Evolutionary conservation across 2,113 vertebrate genomes (phyloP), one percentile per base, ranked within the genome.

Genomic region (Spermophilus dauricus): DNA sequence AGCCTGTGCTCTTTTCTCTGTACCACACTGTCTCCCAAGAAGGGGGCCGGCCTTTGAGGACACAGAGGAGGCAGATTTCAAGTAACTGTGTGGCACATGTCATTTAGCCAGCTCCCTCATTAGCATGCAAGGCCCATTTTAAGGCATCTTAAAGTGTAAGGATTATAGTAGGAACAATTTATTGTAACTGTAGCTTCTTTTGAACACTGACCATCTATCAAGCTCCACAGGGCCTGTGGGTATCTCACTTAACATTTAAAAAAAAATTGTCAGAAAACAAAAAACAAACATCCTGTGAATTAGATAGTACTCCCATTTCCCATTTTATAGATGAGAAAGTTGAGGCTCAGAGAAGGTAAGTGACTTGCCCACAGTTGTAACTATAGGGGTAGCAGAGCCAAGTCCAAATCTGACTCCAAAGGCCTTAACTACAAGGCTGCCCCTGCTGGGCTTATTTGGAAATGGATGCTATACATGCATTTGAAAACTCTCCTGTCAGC

Each of bases 381-480:
- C 39, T 82, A 17, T 45, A 73, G n/a, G 37, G 30, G 8, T 86
- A 7, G 34, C 63, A 94, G 48, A 65, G n/a, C 53, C 69, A 95
- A 80, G 82, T 85, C 12, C 39, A 88, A 17, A 30, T 85, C 39
- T 85, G 51, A 95, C 11, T 77, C 53, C 42, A 80, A 78, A 96
- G 51, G 34, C 34, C 48, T 69, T 89, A 56, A 91, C 42, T 70
- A 26, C n/a, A 24, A 37, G 18, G 26, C 45, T 56, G 63, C 77
- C 76, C 93, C 65, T 42, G 16, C 2, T 30, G 20, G 86, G 13
- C 34, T 94, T 81, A 78, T 94, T 97, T 97, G 86, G 77, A 96
- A 98, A 51, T 84, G 63, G 58, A 87, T 75, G 86, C 48, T 92
- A 70, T 1, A 8, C 78, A 17, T 76, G 28, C 42, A 42, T 94